Base-by-base conservation (phyloP, 2,113 vertebrate genomes). In the Nibea coibor region DNA sequence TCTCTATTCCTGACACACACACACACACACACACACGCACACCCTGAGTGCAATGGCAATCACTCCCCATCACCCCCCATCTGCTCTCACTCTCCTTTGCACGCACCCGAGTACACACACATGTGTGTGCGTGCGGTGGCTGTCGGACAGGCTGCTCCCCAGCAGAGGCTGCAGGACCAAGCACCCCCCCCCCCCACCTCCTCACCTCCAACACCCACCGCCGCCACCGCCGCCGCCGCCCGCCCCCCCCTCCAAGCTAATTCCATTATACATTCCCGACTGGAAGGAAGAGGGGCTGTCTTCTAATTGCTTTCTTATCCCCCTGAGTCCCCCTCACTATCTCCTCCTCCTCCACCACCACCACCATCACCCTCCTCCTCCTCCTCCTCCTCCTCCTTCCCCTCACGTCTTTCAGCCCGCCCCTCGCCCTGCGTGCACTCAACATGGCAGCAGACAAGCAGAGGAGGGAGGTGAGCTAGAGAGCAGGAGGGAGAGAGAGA, bases 261-360 rank as follows among this genome's bases (percentile, higher is more conserved):
- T 95, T 94, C 94, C 95, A 94, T 95, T 95, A 95, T 94, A 94
- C 87, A 94, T 94, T 94, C 94, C 88, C 70, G 83, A 94, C 93
- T 95, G 93, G 93, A 94, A 94, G 94, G 92, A 93, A 93, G 89
- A 92, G 93, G 92, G 93, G 88, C 92, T 94, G 94, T 93, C 92
- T 94, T 93, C 94, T 95, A 95, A 95, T 95, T 95, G 95, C 95
- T 95, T 95, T 95, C 94, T 94, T 94, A 94, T 94, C 94, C 94
- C 94, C 94, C 87, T 47, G 93, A 94, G 94, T 86, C 88, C 81
- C 83, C 86, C 81, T 75, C 73, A 16, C 79, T 71, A 66, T 74
- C 88, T 56, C 72, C 86, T 77, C 73, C 77, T 35, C 66, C 59
- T 59, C 69, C 50, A 28, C 65, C 54, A 56, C 69, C 67, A 39